These are phyloP conservation scores for Imbricaverruca yamaguchii DNA, from an alignment of 2,888 invertebrate genomes.

Conservation along the genomic window DNA sequence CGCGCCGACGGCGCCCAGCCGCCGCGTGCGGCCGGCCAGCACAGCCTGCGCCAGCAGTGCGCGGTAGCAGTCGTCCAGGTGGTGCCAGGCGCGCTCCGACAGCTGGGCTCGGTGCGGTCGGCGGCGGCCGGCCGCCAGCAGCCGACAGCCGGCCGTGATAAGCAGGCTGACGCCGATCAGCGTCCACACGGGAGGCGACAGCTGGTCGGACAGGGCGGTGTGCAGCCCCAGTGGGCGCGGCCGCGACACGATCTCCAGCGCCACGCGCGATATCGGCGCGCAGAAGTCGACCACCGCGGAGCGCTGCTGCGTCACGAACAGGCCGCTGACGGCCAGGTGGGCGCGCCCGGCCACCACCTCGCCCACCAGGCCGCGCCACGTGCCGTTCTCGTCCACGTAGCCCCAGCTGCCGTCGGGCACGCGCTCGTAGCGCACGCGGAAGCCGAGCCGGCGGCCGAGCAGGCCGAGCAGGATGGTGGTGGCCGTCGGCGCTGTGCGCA, in stretches of 20 bases:
- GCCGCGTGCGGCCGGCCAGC: background rate
- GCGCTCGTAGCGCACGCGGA: background rate
- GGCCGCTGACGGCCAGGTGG: conserved; percentile 24
- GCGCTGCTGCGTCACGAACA: conserved; percentile 25
- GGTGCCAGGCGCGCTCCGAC: background rate
- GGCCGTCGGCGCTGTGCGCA: background rate
- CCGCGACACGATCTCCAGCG: background rate
- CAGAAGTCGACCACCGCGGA: conserved; percentile 24
- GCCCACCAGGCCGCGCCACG: conserved; percentile 26
- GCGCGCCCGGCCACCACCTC: conserved; percentile 25
- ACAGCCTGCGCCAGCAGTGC: background rate
- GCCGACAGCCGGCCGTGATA: background rate
- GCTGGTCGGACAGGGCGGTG: background rate
- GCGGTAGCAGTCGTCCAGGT: background rate
- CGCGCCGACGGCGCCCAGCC: background rate
- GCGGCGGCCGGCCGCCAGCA: background rate
- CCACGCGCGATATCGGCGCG: background rate
- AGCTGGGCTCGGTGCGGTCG: background rate
- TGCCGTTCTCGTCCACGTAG: conserved; percentile 13
- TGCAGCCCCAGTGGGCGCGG: background rate
- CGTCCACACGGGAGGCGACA: background rate
- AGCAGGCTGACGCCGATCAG: background rate
- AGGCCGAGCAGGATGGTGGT: background rate
- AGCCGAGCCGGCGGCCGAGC: background rate
- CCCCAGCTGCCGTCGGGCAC: conserved; percentile 24